Percentiles rank a stretch among this genome's conserved stretches.
Conservation (phyloP, 2,797 vertebrate species). For the Rhyacichthys aspro region DNA sequence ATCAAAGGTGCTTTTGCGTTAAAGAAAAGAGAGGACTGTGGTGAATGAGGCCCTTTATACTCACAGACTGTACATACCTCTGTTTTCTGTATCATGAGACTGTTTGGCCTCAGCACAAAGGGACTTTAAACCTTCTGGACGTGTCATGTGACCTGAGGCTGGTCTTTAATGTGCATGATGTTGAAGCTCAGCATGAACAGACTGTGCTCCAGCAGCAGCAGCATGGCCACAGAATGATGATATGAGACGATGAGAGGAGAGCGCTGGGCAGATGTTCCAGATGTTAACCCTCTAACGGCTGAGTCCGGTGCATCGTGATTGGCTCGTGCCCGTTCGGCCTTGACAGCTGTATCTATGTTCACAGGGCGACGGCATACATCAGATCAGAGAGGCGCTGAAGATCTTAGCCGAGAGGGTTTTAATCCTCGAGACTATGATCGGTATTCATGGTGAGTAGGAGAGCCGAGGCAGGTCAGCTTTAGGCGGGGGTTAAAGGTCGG, state of each 20-base stretch:
- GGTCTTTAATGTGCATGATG: slow-evolving; percentile 75
- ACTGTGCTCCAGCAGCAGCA: no score
- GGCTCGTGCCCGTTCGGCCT: slow-evolving; percentile 81
- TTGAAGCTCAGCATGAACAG: slow-evolving; percentile 70
- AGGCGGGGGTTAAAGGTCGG: slow-evolving; percentile 72
- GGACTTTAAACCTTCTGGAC: background rate
- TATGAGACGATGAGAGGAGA: slow-evolving; percentile 40
- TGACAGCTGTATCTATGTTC: slow-evolving; percentile 92
- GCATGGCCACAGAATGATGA: slow-evolving; percentile 80
- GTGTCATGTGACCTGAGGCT: slow-evolving; percentile 53
- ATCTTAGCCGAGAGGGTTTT: slow-evolving; percentile 99
- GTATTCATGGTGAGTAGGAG: slow-evolving; percentile 99
- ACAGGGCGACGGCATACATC: slow-evolving; percentile 99
- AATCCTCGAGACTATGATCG: slow-evolving; percentile 99
- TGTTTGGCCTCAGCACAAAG: background rate
- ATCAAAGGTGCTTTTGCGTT: no score
- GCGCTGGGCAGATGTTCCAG: slow-evolving; percentile 63
- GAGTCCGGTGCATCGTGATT: slow-evolving; percentile 51
- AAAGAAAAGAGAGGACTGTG: background rate
- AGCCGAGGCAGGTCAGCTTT: slow-evolving; percentile 82
- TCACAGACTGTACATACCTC: background rate
- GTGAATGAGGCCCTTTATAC: background rate
- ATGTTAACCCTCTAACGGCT: slow-evolving; percentile 83
- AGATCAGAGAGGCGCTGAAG: slow-evolving; percentile 99
- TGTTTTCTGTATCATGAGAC: background rate